Conservation (phyloP, 2,113 vertebrate genomes). For the Podocnemis expansa region DNA sequence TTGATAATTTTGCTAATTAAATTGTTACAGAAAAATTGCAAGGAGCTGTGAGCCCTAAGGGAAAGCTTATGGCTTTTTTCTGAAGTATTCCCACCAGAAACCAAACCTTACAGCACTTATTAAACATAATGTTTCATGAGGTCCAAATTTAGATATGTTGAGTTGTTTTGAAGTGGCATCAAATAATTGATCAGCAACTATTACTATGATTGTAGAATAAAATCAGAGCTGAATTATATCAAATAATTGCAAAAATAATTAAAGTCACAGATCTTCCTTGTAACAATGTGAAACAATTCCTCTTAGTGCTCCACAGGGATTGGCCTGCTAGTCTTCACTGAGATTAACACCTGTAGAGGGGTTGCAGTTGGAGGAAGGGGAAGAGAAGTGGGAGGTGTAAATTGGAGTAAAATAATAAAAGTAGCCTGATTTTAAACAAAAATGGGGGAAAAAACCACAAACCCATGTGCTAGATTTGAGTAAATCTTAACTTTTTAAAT, state of each 20-base stretch:
- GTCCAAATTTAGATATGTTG: slow-evolving; percentile 44
- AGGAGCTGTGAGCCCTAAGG: slow-evolving; percentile 22
- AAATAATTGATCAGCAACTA: slow-evolving; percentile 80
- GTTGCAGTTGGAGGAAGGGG: background rate
- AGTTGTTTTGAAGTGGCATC: slow-evolving; percentile 77
- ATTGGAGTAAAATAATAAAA: slow-evolving; percentile 46
- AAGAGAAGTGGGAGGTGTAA: slow-evolving; percentile 17
- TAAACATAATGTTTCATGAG: slow-evolving; percentile 32
- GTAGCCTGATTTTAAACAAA: background rate
- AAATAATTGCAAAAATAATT: slow-evolving; percentile 83
- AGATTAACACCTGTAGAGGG: slow-evolving; percentile 64
- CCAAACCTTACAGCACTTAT: background rate
- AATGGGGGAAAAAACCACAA: background rate
- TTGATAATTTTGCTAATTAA: slow-evolving; percentile 72
- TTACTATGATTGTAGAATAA: slow-evolving; percentile 77
- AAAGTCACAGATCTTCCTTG: slow-evolving; percentile 71
- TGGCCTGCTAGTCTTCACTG: slow-evolving; percentile 59
- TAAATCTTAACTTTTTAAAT: slow-evolving; percentile 35
- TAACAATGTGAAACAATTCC: slow-evolving; percentile 68
- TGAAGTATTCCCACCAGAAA: slow-evolving; percentile 51
- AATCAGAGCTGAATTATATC: slow-evolving; percentile 75
- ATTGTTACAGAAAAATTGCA: slow-evolving; percentile 60
- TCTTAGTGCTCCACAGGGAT: slow-evolving; percentile 70
- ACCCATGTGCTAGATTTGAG: background rate
- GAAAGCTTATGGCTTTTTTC: slow-evolving; percentile 51